Evolutionary conservation across 2,797 vertebrate species (phyloP), one percentile per base, ranked within the genome.

Genomic region (Phaenicophaeus curvirostris): DNA sequence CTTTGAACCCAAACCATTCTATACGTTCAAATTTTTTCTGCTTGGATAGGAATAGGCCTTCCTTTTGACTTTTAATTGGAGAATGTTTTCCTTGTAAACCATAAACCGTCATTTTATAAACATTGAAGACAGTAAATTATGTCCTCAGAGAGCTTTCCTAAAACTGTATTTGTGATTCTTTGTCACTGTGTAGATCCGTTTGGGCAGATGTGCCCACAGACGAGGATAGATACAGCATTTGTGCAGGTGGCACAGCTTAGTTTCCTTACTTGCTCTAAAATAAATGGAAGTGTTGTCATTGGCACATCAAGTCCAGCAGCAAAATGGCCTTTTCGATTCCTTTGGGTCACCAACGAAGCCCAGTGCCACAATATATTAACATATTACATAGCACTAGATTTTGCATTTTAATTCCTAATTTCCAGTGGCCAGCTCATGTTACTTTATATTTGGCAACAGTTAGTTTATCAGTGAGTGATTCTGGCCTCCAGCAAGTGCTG

Each of bases 301-400:
- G 57, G 62, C 90, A 87, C 66, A 66, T 42, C 46, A 42, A 41
- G n/a, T 58, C 85, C 78, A 94, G 61, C 31, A 48, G 42, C 41
- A 55, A 71, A 93, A 74, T 61, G 84, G 39, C 67, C 76, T 93
- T 93, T 84, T 54, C 37, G 59, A 5, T 80, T 78, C 33, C 72
- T 90, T 90, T 94, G 91, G 89, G 92, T 95, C 67, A 66, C 46
- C 61, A 88, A 63, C 80, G 96, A 95, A 95, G 77, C 48, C 44
- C 39, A 86, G 0, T 54, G 65, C 71, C 92, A 41, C 51, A 75
- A 83, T 69, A 54, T 84, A 76, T 77, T 94, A 85, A 67, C 46
- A 39, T 94, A 94, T 95, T 91, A 92, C 1, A 0, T 41, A 88
- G 67, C 71, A 73, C 65, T 80, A 53, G 67, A n/a, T 85, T 85